These are phyloP conservation scores for Chrysopilus asiliformis DNA, from an alignment of 2,888 invertebrate genomes.

Conservation along the genomic window DNA sequence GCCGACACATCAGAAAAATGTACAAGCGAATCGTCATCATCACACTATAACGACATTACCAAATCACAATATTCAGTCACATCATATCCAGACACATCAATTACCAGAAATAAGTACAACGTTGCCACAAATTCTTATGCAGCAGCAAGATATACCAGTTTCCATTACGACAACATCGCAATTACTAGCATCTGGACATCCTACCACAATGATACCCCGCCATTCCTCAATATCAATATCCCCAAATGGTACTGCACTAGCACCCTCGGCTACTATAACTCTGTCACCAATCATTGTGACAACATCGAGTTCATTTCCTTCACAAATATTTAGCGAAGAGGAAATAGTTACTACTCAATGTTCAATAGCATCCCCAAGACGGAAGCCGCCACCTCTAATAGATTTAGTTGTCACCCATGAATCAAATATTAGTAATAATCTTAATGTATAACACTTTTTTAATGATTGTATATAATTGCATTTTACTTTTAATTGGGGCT, in stretches of 20 bases:
- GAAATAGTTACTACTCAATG: constrained; percentile 10
- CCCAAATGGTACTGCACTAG: constrained; percentile 6
- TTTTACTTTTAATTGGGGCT: no score
- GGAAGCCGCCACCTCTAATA: constrained; percentile 5
- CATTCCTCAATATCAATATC: constrained; percentile 6
- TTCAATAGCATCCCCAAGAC: constrained; percentile 1
- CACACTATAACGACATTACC: constrained; percentile 5
- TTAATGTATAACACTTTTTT: constrained; percentile 8
- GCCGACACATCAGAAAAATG: constrained; percentile 13
- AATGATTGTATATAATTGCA: no score
- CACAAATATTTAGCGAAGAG: constrained; percentile 16
- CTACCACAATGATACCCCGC: no score
- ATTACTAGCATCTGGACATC: not conserved
- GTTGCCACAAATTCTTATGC: constrained; percentile 19
- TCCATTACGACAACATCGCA: not conserved
- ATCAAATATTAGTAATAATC: constrained; percentile 4
- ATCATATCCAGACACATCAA: constrained; percentile 16
- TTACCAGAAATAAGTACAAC: constrained; percentile 20
- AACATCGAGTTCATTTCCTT: constrained; percentile 24
- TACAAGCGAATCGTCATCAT: constrained; percentile 12
- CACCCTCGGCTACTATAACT: constrained; percentile 18
- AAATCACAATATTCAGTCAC: constrained; percentile 10
- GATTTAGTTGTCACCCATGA: constrained; percentile 3
- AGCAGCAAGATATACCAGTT: constrained; percentile 13
- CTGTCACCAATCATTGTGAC: constrained; percentile 22